Evolutionary conservation across 2,888 invertebrate genomes (phyloP).

Genomic region (Agrotis exclamationis): DNA sequence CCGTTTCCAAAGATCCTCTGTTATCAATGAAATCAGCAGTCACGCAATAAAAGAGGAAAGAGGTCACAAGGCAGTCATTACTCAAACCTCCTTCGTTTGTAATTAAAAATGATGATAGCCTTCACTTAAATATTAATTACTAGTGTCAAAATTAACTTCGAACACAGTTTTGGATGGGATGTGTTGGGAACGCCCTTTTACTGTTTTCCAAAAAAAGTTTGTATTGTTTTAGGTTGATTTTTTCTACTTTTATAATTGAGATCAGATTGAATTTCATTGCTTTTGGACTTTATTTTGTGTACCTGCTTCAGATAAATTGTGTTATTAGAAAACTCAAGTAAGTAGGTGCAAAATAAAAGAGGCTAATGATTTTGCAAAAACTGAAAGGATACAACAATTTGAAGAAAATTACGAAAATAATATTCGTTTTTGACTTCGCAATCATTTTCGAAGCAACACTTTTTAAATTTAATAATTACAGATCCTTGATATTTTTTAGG

Average conservation of each 20-base stretch:
- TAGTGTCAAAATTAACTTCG: slow-evolving; percentile 70
- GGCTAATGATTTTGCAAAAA: too few relatives aligned
- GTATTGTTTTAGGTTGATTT: neutral
- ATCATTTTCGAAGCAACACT: neutral
- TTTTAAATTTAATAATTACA: too few relatives aligned
- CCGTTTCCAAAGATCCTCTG: slow-evolving; percentile 23
- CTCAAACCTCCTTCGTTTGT: slow-evolving; percentile 62
- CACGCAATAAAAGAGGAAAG: slow-evolving; percentile 50
- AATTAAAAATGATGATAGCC: slow-evolving; percentile 80
- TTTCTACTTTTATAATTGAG: neutral
- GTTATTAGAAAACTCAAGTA: neutral
- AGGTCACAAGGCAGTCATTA: slow-evolving; percentile 54
- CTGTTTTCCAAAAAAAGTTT: slow-evolving; percentile 17
- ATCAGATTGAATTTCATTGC: neutral
- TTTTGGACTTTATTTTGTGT: neutral
- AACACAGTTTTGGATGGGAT: slow-evolving; percentile 47
- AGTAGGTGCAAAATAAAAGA: too few relatives aligned
- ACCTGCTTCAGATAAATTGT: neutral
- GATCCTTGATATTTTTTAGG: too few relatives aligned
- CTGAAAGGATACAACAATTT: too few relatives aligned
- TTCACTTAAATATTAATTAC: slow-evolving; percentile 82
- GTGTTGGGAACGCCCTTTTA: slow-evolving; percentile 39
- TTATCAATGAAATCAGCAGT: slow-evolving; percentile 50
- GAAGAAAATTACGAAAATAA: neutral
- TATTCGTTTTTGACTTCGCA: neutral